A percentile compares a stretch with the other conserved stretches of the same genome.
Evolutionary conservation across 2,888 invertebrate genomes (phyloP).

Genomic region (Drosophila algonquin): DNA sequence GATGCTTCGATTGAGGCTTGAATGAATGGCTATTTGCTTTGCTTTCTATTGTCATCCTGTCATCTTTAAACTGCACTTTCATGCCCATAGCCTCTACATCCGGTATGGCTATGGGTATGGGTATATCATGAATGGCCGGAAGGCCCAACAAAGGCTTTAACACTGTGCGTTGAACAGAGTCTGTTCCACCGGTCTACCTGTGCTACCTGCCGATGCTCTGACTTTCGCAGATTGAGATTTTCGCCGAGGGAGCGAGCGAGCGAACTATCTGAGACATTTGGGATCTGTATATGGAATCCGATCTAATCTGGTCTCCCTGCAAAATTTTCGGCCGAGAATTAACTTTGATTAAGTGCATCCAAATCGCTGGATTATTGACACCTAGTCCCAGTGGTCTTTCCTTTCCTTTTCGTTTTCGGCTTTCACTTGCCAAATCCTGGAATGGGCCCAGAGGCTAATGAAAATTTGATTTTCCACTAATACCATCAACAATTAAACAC

Average conservation of each 20-base stretch:
- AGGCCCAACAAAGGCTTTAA: slow-evolving; percentile 50
- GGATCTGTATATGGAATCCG: no score
- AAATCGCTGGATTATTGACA: slow-evolving; percentile 79
- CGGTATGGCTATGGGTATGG: slow-evolving; percentile 42
- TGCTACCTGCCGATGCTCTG: slow-evolving; percentile 47
- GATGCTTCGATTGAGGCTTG: neutral
- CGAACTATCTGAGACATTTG: neutral
- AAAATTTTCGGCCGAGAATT: slow-evolving; percentile 46
- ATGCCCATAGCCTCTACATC: slow-evolving; percentile 55
- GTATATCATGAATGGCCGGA: slow-evolving; percentile 66
- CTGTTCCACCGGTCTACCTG: slow-evolving; percentile 15
- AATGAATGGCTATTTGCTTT: neutral
- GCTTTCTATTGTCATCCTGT: neutral
- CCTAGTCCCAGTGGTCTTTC: slow-evolving; percentile 49
- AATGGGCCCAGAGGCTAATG: slow-evolving; percentile 37
- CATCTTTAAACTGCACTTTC: slow-evolving; percentile 3
- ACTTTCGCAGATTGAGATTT: slow-evolving; percentile 56
- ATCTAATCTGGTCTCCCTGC: no score
- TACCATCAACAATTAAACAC: slow-evolving; percentile 79
- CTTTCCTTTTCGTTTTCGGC: neutral
- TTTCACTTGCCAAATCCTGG: neutral
- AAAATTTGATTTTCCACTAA: slow-evolving; percentile 77
- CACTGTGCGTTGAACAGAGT: slow-evolving; percentile 17
- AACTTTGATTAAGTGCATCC: slow-evolving; percentile 75
- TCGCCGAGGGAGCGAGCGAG: slow-evolving; percentile 9